Evolutionary conservation across 2,888 invertebrate species (phyloP).

Genomic region (Patella ulyssiponensis): DNA sequence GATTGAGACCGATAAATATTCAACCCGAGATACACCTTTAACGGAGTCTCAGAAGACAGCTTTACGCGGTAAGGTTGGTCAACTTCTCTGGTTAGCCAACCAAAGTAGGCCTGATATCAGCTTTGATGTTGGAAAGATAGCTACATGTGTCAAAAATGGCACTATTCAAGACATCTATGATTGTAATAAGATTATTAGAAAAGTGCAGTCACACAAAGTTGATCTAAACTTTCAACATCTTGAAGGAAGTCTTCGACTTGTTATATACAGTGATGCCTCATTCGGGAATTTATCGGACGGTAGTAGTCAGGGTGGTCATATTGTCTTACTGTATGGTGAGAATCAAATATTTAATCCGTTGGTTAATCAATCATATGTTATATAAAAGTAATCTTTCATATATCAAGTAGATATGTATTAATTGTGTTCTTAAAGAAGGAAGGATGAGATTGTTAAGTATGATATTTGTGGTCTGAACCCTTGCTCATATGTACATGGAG

Average conservation of each 20-base stretch:
- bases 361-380: no score
- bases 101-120: conserved; percentile 2
- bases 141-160: neutral
- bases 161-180: conserved; percentile 2
- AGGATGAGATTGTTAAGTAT: no score
- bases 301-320: conserved; percentile 4
- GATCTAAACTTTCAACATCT: neutral
- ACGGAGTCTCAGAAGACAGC: conserved; percentile 12
- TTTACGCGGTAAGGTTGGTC: conserved; percentile 10
- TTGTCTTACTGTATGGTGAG: neutral
- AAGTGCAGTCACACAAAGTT: conserved; percentile 9
- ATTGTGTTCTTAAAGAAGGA: no score
- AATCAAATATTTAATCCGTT: neutral
- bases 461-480: no score
- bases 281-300: conserved; percentile 11
- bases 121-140: neutral
- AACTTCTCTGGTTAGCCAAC: conserved; percentile 13
- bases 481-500: no score
- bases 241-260: neutral
- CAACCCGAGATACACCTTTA: conserved; percentile 7
- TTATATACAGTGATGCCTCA: conserved; percentile 13
- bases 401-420: no score
- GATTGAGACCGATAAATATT: neutral
- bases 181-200: conserved; percentile 16
- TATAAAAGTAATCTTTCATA: no score